Evolutionary conservation across 2,113 vertebrate species (phyloP), one percentile per base, ranked within the genome.

Genomic region (Podarcis raffonei): DNA sequence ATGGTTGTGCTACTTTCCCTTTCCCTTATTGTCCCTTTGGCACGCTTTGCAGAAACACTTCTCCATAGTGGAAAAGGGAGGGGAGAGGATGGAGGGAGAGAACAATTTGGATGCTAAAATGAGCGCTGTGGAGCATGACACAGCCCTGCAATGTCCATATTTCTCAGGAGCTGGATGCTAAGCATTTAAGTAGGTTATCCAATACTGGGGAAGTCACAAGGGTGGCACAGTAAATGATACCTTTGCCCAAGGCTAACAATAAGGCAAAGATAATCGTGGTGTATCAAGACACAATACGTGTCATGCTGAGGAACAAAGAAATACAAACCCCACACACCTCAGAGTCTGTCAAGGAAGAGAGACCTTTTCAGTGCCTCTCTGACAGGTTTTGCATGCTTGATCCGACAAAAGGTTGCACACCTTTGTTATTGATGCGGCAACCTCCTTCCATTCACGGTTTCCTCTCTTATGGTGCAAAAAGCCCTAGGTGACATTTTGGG

Each of bases 221-320:
- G 89, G 85, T 95, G 93, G 89, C 93, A 92, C 81, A 0, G 22
- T 81, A 94, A 96, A 95, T 90, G 85, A 30, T 95, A 85, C 89
- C 76, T 94, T 95, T 92, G 94, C 92, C 92, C 18, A 87, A 91
- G 90, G 91, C 83, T 91, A 90, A 95, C 93, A 95, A 90, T 87
- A 92, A 91, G 57, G 88, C 83, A 91, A 57, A 90, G 88, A 95
- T 89, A 95, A 95, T 94, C 27, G 65, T 84, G 81, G 80, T 95
- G 92, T 92, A 85, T 90, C 88, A 89, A 18, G 89, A 94, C 87
- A 96, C 91, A 96, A 91, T 92, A 81, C 65, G 65, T 92, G 94
- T 95, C 93, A 94, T 1, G 1, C 39, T 89, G 93, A 94, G 96
- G 91, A 93, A 95, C 92, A 95, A 93, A 90, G 91, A 94, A 68